A percentile compares a stretch with the other conserved stretches of the same genome.
phyloP scores from a whole-genome alignment of 2,888 invertebrate species.

The Poecilus cupreus region DNA sequence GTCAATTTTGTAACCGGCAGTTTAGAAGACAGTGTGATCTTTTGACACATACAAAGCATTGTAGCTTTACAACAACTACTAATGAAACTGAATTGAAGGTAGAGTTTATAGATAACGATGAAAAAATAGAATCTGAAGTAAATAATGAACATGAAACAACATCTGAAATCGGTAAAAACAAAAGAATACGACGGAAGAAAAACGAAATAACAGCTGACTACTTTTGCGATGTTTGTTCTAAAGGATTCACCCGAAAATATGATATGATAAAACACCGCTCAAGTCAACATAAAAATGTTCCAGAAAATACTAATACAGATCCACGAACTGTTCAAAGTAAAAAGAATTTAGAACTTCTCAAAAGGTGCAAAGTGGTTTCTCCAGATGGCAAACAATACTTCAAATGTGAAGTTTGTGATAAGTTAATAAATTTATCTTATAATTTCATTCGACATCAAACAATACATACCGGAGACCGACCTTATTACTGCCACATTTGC shows the following conservation, averaged over 20 bases:
- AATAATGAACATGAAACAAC: too few species aligned
- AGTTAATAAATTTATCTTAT: conserved; percentile 67
- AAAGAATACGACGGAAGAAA: conserved; percentile 65
- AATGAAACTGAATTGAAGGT: background rate
- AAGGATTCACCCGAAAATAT: conserved; percentile 69
- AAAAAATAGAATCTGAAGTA: background rate
- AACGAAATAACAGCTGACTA: conserved; percentile 66
- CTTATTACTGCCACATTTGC: conserved; percentile 75
- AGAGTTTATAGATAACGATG: background rate
- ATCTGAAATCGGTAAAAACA: background rate
- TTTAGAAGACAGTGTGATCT: conserved; percentile 64
- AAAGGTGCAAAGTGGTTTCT: conserved; percentile 65
- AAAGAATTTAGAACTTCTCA: conserved; percentile 65
- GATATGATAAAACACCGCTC: conserved; percentile 69
- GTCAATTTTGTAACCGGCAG: conserved; percentile 63
- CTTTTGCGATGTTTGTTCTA: conserved; percentile 68
- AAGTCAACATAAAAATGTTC: conserved; percentile 63
- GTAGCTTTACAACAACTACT: background rate
- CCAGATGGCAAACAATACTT: conserved; percentile 67
- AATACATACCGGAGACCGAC: conserved; percentile 71
- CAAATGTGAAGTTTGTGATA: conserved; percentile 73
- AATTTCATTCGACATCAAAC: conserved; percentile 73
- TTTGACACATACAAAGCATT: conserved; percentile 63
- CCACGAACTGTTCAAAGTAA: background rate
- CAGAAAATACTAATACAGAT: conserved; percentile 47